phyloP scores from a whole-genome alignment of 1,140 invertebrate genomes.

The Atta colombica region DNA sequence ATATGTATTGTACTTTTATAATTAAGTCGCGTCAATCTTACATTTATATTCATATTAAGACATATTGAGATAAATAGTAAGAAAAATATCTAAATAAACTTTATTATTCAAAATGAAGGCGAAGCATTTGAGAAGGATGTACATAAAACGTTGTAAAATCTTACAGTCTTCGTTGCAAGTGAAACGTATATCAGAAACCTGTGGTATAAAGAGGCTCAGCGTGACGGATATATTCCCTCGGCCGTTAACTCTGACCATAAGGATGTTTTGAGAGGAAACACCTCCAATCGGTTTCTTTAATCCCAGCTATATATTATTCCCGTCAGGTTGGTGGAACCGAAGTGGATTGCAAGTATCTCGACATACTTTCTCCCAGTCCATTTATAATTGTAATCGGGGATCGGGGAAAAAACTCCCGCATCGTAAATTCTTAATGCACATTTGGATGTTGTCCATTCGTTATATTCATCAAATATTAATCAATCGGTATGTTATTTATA shows the following conservation, averaged over 20 bases:
- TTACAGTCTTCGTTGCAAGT: constrained; percentile 6
- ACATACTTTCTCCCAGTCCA: constrained; percentile 40
- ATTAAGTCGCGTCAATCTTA: constrained; percentile 6
- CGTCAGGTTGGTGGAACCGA: background rate
- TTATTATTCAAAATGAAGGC: background rate
- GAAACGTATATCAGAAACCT: constrained; percentile 15
- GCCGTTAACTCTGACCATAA: constrained; percentile 15
- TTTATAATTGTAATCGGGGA: constrained; percentile 67
- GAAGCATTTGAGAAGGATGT: background rate
- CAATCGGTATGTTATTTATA: constrained; percentile 45
- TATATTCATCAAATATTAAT: constrained; percentile 43
- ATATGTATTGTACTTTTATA: background rate
- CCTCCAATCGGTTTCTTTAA: constrained; percentile 58
- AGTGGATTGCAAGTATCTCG: constrained; percentile 45
- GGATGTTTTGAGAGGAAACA: constrained; percentile 57
- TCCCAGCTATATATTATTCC: constrained; percentile 35
- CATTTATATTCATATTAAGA: background rate
- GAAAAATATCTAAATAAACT: background rate
- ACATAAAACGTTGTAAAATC: constrained; percentile 18
- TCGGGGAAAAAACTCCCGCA: constrained; percentile 41
- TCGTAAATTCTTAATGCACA: constrained; percentile 31
- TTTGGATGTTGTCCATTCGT: constrained; percentile 37
- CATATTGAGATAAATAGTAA: background rate
- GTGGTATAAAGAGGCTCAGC: background rate
- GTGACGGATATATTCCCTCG: constrained; percentile 36